phyloP scores from a whole-genome alignment of 53 echinoderm and acorn worm genomes.

The Stichopus horrens region DNA sequence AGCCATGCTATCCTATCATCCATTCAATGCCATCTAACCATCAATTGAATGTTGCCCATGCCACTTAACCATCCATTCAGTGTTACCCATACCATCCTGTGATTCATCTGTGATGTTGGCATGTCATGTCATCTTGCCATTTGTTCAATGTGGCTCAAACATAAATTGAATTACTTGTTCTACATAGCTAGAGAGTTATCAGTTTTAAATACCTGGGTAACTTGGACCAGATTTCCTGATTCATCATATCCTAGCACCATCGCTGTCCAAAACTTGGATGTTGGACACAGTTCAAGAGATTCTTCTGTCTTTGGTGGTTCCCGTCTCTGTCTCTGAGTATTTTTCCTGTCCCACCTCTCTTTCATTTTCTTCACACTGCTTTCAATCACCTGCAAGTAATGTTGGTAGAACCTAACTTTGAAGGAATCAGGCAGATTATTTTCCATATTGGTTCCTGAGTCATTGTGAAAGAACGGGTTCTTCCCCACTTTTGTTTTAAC shows the following conservation, averaged over 20 bases:
- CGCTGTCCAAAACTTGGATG: constrained; percentile 29
- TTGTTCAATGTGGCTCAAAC: no score
- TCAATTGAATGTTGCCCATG: no score
- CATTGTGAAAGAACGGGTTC: not conserved
- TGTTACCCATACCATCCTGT: no score
- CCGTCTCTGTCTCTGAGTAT: not conserved
- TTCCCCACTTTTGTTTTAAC: not conserved
- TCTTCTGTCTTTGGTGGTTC: not conserved
- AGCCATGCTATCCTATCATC: no score
- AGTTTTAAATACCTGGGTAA: constrained; percentile 17
- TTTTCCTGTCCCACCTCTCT: not conserved
- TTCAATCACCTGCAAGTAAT: constrained; percentile 3
- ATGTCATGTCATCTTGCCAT: no score
- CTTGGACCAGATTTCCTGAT: constrained; percentile 13
- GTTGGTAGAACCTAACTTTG: not conserved
- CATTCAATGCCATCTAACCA: no score
- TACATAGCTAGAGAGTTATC: no score
- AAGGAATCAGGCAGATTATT: not conserved
- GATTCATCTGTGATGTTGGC: no score
- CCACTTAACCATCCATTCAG: no score
- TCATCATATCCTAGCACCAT: constrained; percentile 22
- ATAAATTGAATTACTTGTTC: no score
- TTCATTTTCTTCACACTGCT: constrained; percentile 1
- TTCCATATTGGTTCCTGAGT: not conserved
- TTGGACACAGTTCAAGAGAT: constrained; percentile 17